phyloP scores from a whole-genome alignment of 2,797 vertebrate species.

The Halcyon badia region DNA sequence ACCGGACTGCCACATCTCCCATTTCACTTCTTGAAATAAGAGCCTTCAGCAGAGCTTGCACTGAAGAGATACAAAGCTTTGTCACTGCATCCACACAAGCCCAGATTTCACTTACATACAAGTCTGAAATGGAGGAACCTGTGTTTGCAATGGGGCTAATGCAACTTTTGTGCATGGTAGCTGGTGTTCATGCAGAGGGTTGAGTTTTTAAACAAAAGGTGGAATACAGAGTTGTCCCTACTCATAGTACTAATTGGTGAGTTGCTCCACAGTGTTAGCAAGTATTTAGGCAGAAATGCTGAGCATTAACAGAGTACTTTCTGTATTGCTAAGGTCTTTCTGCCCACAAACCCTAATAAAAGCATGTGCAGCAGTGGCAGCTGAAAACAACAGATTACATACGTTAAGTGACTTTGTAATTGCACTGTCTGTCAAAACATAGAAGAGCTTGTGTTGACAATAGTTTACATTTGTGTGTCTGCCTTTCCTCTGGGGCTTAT shows the following conservation, averaged over 20 bases:
- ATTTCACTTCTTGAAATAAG: neutral
- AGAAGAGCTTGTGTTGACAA: neutral
- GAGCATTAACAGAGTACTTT: neutral
- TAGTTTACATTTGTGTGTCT: neutral
- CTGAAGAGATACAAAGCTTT: neutral
- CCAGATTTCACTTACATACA: neutral
- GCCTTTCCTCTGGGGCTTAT: neutral
- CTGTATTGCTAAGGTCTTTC: neutral
- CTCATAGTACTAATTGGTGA: neutral
- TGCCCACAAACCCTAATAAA: neutral
- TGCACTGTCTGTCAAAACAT: accelerated
- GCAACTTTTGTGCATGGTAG: neutral
- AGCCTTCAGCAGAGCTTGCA: neutral
- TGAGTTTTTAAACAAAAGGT: neutral
- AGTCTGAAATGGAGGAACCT: neutral
- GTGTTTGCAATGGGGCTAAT: neutral
- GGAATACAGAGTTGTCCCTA: neutral
- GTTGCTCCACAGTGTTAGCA: accelerated
- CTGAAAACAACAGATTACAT: neutral
- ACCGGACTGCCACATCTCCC: neutral
- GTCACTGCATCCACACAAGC: accelerated
- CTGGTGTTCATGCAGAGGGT: neutral
- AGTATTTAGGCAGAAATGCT: neutral
- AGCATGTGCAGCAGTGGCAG: neutral
- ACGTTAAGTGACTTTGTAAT: neutral